Conservation (phyloP, 2,113 vertebrate species). For the Lophius piscatorius region DNA sequence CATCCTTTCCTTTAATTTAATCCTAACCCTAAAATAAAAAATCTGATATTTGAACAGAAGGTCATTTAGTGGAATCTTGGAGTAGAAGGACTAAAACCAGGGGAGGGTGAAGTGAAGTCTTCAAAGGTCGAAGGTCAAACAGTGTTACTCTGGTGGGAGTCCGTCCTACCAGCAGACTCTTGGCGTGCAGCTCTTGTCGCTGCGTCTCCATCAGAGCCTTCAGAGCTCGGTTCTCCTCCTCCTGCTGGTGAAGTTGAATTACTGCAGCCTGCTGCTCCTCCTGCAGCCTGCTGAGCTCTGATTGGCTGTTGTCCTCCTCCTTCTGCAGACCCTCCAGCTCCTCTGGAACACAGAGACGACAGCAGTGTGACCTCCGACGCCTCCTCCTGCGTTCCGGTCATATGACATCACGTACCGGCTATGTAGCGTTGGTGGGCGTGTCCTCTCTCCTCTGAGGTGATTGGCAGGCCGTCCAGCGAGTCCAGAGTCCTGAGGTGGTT, state of each 20-base stretch:
- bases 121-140: too few species aligned
- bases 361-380: too few species aligned
- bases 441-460: slow-evolving; percentile 81
- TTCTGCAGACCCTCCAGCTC: too few species aligned
- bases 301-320: slow-evolving; percentile 19
- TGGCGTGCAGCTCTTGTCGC: slow-evolving; percentile 9
- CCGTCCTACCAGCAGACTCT: slow-evolving; percentile 18
- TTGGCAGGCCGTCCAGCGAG: slow-evolving; percentile 80
- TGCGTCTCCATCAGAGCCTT: too few species aligned
- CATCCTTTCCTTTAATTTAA: too few species aligned
- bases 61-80: too few species aligned
- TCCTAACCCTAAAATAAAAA: too few species aligned
- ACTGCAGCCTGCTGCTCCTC: background rate
- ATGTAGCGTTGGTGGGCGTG: slow-evolving; percentile 69
- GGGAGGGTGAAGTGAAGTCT: background rate
- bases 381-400: background rate
- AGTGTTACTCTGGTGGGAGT: too few species aligned
- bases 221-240: slow-evolving; percentile 6
- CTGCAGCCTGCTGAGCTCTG: slow-evolving; percentile 7
- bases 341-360: too few species aligned
- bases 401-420: background rate
- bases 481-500: slow-evolving; percentile 86
- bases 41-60: too few species aligned
- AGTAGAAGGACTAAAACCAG: too few species aligned
- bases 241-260: slow-evolving; percentile 14